Evolutionary conservation across 2,888 invertebrate genomes (phyloP).

Genomic region (Perdita meconis): DNA sequence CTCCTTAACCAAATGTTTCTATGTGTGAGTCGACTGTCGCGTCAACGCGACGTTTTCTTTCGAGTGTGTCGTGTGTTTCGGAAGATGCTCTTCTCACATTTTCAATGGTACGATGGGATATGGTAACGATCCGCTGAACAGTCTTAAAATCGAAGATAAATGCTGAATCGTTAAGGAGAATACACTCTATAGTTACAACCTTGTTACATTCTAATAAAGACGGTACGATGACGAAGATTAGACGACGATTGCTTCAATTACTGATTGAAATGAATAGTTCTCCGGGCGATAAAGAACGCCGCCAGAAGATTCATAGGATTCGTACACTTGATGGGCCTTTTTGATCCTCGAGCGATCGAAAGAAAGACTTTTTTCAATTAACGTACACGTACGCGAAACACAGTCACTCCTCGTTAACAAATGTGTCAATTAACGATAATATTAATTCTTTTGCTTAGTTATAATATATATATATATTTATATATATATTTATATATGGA

Average conservation of each 20-base stretch:
- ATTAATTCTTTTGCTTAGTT: conserved; percentile 69
- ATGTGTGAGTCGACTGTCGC: not conserved
- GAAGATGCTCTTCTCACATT: conserved; percentile 31
- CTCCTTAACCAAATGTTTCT: too few species aligned
- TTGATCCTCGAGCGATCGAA: conserved; percentile 60
- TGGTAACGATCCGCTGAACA: conserved; percentile 36
- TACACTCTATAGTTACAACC: conserved; percentile 50
- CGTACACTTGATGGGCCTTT: conserved; percentile 32
- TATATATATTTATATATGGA: conserved; percentile 64
- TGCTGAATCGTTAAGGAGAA: conserved; percentile 47
- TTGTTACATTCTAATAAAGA: conserved; percentile 39
- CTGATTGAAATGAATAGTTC: conserved; percentile 40
- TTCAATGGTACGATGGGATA: conserved; percentile 35
- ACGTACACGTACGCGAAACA: conserved; percentile 55
- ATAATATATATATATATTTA: conserved; percentile 61
- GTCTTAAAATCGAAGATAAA: conserved; percentile 54
- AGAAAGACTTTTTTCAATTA: conserved; percentile 42
- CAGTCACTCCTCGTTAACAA: conserved; percentile 78
- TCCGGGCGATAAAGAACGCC: conserved; percentile 41
- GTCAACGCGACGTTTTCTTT: not conserved
- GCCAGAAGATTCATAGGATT: conserved; percentile 39
- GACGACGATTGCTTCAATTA: conserved; percentile 37
- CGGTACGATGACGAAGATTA: conserved; percentile 33
- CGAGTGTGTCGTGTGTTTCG: conserved; percentile 10
- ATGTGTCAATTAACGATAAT: conserved; percentile 78